Percentiles rank a stretch among this genome's conserved stretches.
Evolutionary conservation across 2,113 vertebrate genomes (phyloP).

Genomic region (Rhadina sibilatrix): DNA sequence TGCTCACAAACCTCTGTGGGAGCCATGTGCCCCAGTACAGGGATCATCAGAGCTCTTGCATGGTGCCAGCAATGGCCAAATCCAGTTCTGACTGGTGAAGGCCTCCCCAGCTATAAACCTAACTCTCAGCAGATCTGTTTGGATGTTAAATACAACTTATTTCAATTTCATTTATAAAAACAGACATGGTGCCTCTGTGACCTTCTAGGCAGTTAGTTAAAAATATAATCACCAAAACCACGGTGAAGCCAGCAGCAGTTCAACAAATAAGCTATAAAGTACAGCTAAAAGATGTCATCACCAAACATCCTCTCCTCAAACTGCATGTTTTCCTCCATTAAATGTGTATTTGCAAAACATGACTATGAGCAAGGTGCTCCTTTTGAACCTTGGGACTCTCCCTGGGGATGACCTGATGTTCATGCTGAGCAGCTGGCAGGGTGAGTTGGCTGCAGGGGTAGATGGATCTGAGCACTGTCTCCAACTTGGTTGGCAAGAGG

Average conservation of each 20-base stretch:
- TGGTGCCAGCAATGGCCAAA: not conserved
- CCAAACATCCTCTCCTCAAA: constrained; percentile 14
- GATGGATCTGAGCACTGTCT: not conserved
- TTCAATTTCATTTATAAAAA: not conserved
- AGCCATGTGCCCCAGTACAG: not conserved
- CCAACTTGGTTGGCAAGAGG: not conserved
- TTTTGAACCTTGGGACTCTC: not conserved
- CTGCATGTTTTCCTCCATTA: not conserved
- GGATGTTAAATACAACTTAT: not conserved
- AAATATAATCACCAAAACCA: not conserved
- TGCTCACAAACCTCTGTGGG: not conserved
- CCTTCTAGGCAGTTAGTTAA: not conserved
- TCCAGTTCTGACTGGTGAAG: not conserved
- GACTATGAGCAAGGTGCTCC: not conserved
- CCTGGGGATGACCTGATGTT: not conserved
- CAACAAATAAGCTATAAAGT: not conserved
- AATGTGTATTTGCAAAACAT: constrained; percentile 36
- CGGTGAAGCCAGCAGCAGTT: not conserved
- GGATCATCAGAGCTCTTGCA: not conserved
- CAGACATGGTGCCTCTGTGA: not conserved
- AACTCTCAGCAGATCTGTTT: not conserved
- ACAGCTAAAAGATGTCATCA: not conserved
- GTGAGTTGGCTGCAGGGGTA: not conserved
- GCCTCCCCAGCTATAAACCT: not conserved
- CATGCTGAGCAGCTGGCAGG: not conserved